Percentiles rank a stretch among this genome's conserved stretches.
Evolutionary conservation across 2,888 invertebrate genomes (phyloP).

Genomic region (Ophioninae sp.): DNA sequence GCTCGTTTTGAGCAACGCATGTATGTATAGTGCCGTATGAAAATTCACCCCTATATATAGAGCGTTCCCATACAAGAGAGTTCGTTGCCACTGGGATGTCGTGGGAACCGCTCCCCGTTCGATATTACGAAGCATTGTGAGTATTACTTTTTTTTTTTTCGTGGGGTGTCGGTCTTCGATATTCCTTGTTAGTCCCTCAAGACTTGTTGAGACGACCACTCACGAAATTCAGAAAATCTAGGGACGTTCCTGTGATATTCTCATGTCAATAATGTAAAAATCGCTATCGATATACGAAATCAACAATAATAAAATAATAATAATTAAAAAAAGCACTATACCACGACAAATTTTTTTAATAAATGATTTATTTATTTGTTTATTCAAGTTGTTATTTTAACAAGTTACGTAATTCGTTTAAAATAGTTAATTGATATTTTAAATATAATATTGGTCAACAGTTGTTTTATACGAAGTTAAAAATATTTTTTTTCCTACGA

Average conservation of each 20-base stretch:
- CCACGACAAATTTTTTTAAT: not conserved
- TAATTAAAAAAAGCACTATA: not conserved
- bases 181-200: constrained; percentile 40
- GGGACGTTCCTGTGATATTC: not conserved
- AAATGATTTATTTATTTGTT: not conserved
- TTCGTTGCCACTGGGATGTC: constrained; percentile 70
- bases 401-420: not conserved
- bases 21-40: constrained; percentile 56
- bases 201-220: constrained; percentile 31
- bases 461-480: no score
- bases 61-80: constrained; percentile 73
- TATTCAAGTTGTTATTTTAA: not conserved
- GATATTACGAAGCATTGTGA: constrained; percentile 69
- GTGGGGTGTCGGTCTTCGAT: constrained; percentile 66
- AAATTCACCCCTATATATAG: constrained; percentile 68
- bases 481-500: no score
- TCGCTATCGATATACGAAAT: not conserved
- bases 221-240: not conserved
- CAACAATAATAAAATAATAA: not conserved
- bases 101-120: constrained; percentile 76
- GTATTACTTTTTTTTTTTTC: constrained; percentile 63
- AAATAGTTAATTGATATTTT: not conserved
- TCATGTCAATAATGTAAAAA: not conserved
- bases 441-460: not conserved
- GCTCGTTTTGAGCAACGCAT: not conserved